A percentile compares a stretch with the other conserved stretches of the same genome.
phyloP scores from a whole-genome alignment of 2,797 vertebrate species.

The Pogonophryne albipinna region DNA sequence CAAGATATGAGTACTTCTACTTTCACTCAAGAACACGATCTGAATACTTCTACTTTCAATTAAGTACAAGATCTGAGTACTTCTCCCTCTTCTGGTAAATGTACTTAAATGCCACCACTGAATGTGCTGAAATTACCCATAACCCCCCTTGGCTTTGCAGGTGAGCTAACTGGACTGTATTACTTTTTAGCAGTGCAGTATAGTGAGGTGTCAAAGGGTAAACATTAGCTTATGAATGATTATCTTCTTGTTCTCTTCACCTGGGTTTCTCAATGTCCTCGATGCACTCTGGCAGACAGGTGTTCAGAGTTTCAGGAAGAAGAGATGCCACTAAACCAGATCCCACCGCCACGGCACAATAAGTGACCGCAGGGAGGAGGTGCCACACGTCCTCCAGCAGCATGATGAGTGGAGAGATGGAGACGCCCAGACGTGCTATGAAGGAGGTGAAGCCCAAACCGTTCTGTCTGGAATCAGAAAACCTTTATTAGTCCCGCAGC shows the following conservation, averaged over 20 bases:
- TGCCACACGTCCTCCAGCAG: constrained; percentile 89
- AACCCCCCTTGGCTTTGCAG: not conserved
- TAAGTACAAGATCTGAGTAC: too few species aligned
- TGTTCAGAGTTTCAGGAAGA: constrained; percentile 86
- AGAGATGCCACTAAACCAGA: constrained; percentile 82
- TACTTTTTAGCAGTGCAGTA: constrained; percentile 20
- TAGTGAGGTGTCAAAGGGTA: constrained; percentile 10
- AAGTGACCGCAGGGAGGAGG: constrained; percentile 82
- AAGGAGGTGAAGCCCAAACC: constrained; percentile 90
- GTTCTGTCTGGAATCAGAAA: constrained; percentile 86
- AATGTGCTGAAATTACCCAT: not conserved
- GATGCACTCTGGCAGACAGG: constrained; percentile 87
- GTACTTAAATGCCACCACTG: too few species aligned
- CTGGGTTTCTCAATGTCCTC: constrained; percentile 88
- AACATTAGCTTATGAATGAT: constrained; percentile 33
- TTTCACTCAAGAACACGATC: too few species aligned
- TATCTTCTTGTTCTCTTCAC: constrained; percentile 30
- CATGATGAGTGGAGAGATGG: constrained; percentile 88
- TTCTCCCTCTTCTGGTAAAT: too few species aligned
- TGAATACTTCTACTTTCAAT: too few species aligned
- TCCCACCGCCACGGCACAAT: constrained; percentile 80
- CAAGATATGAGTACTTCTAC: too few species aligned
- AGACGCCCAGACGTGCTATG: constrained; percentile 82
- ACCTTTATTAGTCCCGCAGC: too few species aligned
- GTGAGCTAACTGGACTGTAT: too few species aligned